Evolutionary conservation across 1,140 invertebrate genomes (phyloP).

Genomic region (Drosophila erecta): DNA sequence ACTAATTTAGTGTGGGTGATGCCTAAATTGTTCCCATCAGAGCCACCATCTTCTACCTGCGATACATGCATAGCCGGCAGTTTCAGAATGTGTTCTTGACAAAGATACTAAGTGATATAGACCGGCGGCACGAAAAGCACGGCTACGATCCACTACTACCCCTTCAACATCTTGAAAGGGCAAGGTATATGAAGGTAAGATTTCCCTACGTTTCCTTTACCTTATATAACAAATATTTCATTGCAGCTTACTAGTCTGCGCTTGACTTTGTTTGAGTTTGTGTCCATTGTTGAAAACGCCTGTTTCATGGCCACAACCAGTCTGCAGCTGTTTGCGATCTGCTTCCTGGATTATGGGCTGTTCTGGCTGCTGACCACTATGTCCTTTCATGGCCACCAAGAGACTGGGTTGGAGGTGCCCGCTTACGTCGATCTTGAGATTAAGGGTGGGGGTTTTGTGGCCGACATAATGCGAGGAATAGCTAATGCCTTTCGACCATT

Average conservation of each 20-base stretch:
- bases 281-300: conserved; percentile 16
- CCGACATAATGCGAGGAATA: conserved; percentile 88
- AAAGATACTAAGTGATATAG: conserved; percentile 88
- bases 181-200: conserved; percentile 87
- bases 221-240: background rate
- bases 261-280: conserved; percentile 87
- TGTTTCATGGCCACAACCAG: conserved; percentile 35
- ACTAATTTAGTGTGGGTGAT: background rate
- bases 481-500: conserved; percentile 87
- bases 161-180: conserved; percentile 88
- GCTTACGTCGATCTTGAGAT: conserved; percentile 73
- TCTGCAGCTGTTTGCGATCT: conserved; percentile 38
- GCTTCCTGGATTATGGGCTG: conserved; percentile 84
- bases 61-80: conserved; percentile 89
- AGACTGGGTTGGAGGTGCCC: conserved; percentile 85
- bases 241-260: conserved; percentile 86
- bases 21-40: conserved; percentile 83
- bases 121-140: conserved; percentile 87
- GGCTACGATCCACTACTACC: conserved; percentile 90
- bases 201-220: background rate
- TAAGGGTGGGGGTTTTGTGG: conserved; percentile 87
- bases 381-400: conserved; percentile 87
- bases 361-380: conserved; percentile 91
- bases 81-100: conserved; percentile 92
- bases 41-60: conserved; percentile 89